Evolutionary conservation across 2,113 vertebrate species (phyloP), one percentile per base, ranked within the genome.

Genomic region (Pterophyllum scalare): DNA sequence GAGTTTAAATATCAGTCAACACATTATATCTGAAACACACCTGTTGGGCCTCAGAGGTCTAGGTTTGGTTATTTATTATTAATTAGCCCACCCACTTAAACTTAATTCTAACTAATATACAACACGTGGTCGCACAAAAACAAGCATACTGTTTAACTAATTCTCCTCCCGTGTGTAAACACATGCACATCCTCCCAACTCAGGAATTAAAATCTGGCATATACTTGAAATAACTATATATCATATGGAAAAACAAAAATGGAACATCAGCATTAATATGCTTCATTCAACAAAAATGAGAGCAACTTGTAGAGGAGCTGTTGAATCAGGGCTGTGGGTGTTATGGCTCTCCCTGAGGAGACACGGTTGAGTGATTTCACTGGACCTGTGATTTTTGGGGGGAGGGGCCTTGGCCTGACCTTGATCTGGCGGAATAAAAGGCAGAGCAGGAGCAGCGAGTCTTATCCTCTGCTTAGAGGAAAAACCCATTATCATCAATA

Each of bases 1-100:
- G 78, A 88, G 62, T 88, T 93, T 91, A 94, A 95, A 94, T 94
- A 93, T 91, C 70, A 89, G 77, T 90, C 74, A 92, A 91, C 77
- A 94, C 82, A 92, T 87, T 77, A 88, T 85, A 88, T 60, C 28
- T 75, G 74, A 92, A 88, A 91, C 43, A 89, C 67, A 86, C 46
- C 38, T 70, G 59, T 59, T 77, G 46, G 84, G 20, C 79, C 70
- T 91, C 70, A 87, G 90, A 89, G 83, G 86, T 82, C 75, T 87
- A 75, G 24, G 82, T 93, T 92, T 90, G 87, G 91, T 94, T 90
- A 88, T 88, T 87, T 64, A 80, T 88, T 74, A 83, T 81, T 62
- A 82, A 83, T 81, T 60, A 82, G 72, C 87, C 64, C 83, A 78
- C 61, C 87, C 83, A 78, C 56, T 82, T 94, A 82, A 89, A 91